Evolutionary conservation across 2,113 vertebrate genomes (phyloP), one percentile per base, ranked within the genome.

Genomic region (Grantiella picta): DNA sequence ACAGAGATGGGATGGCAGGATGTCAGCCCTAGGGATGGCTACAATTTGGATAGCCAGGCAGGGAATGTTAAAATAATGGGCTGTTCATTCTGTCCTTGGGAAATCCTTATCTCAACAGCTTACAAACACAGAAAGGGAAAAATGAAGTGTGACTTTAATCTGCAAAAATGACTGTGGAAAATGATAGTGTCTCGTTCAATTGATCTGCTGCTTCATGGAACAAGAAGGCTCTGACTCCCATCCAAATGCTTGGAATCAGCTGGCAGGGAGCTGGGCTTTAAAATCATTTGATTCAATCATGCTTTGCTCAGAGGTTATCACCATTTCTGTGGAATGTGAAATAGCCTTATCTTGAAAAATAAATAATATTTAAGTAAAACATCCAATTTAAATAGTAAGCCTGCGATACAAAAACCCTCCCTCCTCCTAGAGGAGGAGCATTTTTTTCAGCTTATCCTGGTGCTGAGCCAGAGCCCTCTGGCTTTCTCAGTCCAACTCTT

Each of bases 321-420:
- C 84, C 38, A 52, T 63, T 73, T 63, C 60, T 53, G 52, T 89
- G 95, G 89, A 91, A 96, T 89, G 83, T 84, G 88, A 59, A 88
- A 83, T 35, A 70, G 54, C 33, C 50, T 93, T 95, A 90, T 89
- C 80, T 81, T 38, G 42, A 73, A 90, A 88, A 77, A 63, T 3
- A 76, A 80, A 77, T 82, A 70, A 47, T 83, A 78, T 63, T 81
- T 66, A 28, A 84, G 73, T 84, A 49, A 82, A 94, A 84, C 0
- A 0, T 84, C 89, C 64, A 81, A n/a, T 92, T 93, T 64, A 75
- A 75, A 60, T 57, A 89, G 8, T 64, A 89, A 91, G 28, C 17
- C 64, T 27, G 65, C 0, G 5, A 56, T 70, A 75, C 15, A 63
- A 76, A 90, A 86, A 63, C 38, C 20, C 9, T 81, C 35, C 44